Evolutionary conservation across 2,797 vertebrate genomes (phyloP).

Genomic region (Arnoldichthys spilopterus): DNA sequence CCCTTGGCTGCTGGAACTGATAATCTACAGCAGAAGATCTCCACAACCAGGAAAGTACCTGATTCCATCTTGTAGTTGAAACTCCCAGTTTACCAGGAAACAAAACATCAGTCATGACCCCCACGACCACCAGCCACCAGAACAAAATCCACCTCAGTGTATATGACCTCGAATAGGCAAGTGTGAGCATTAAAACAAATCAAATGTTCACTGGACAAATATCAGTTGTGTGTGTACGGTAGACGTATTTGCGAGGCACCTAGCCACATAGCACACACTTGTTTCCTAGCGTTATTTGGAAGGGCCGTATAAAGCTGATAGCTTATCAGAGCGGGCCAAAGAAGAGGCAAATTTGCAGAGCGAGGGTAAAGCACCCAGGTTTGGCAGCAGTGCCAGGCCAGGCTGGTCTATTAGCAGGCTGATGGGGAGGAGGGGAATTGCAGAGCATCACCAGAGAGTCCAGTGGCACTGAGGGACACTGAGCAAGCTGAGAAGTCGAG

Average conservation of each 20-base stretch:
- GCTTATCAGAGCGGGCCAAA: conserved; percentile 62
- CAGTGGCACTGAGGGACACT: not conserved
- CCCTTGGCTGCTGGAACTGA: conserved; percentile 67
- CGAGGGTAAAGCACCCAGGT: conserved; percentile 48
- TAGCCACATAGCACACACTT: conserved; percentile 25
- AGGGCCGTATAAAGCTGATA: conserved; percentile 59
- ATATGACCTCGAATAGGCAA: not conserved
- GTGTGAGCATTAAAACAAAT: not conserved
- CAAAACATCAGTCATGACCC: not conserved
- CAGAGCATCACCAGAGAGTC: not conserved
- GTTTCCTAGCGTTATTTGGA: conserved; percentile 44
- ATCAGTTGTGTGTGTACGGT: not conserved
- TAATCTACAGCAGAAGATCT: conserved; percentile 69
- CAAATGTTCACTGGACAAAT: not conserved
- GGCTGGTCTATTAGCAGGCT: not conserved
- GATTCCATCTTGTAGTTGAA: not conserved
- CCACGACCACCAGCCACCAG: not conserved
- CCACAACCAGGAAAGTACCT: conserved; percentile 10
- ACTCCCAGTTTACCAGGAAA: conserved; percentile 1
- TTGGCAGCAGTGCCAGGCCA: conserved; percentile 41
- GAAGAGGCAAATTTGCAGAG: conserved; percentile 60
- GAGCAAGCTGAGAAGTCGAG: not conserved
- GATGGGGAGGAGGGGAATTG: not conserved
- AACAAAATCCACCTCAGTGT: not conserved
- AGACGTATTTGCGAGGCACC: not conserved